Evolutionary conservation across 2,113 vertebrate species (phyloP).

Genomic region (Pedionomus torquatus): DNA sequence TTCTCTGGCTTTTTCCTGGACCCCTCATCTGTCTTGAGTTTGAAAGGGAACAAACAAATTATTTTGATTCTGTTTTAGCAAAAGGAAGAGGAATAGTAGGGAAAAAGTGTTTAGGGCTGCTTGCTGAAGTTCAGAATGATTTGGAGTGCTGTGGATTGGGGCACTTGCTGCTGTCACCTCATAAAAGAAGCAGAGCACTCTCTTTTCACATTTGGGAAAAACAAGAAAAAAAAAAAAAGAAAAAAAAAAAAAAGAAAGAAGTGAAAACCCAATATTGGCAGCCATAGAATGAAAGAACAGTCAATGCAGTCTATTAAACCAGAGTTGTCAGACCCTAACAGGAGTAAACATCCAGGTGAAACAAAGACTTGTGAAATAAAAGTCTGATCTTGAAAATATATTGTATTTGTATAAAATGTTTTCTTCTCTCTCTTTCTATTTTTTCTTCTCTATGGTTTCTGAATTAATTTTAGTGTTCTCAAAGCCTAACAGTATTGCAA

Average conservation of each 20-base stretch:
- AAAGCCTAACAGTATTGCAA: not conserved
- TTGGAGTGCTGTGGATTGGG: not conserved
- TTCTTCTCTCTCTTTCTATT: not conserved
- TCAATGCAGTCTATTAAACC: not conserved
- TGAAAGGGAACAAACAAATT: not conserved
- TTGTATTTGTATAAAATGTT: not conserved
- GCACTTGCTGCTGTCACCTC: not conserved
- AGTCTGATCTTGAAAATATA: not conserved
- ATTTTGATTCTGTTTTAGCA: not conserved
- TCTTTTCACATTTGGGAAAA: not conserved
- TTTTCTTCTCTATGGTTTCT: not conserved
- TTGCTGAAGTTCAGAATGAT: not conserved
- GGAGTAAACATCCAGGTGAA: not conserved
- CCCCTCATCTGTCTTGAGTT: not conserved
- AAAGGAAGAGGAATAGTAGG: not conserved
- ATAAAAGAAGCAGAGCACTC: not conserved
- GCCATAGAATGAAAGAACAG: not conserved
- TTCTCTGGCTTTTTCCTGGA: not conserved
- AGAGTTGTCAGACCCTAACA: not conserved
- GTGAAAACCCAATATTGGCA: not conserved
- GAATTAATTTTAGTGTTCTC: not conserved
- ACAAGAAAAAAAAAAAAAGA: not conserved
- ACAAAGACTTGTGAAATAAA: not conserved
- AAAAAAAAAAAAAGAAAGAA: not conserved
- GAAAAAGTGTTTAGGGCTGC: not conserved